Conservation (phyloP, 2,113 vertebrate species). For the Paralichthys olivaceus region DNA sequence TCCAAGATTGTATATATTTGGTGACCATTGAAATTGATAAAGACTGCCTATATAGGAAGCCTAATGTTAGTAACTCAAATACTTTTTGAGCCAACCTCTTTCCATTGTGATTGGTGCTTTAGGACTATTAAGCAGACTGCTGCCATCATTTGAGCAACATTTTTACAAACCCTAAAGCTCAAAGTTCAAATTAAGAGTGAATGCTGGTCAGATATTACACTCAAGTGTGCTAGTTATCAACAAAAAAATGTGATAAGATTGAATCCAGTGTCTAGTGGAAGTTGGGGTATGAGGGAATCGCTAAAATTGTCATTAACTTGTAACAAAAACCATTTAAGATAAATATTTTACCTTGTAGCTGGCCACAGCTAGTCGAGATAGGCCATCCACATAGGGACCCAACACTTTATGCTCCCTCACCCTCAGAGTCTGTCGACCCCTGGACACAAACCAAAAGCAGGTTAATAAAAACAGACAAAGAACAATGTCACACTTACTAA, state of each 20-base stretch:
- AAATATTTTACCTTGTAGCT: constrained; percentile 91
- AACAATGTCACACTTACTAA: constrained; percentile 1
- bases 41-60: too few species aligned
- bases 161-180: not conserved
- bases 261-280: too few species aligned
- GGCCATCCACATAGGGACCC: constrained; percentile 96
- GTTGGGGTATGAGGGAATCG: not conserved
- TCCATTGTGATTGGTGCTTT: not conserved
- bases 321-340: not conserved
- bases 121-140: not conserved
- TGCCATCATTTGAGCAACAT: not conserved
- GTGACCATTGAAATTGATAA: too few species aligned
- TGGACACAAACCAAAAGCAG: constrained; percentile 62
- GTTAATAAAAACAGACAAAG: constrained; percentile 19
- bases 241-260: not conserved
- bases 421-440: constrained; percentile 92
- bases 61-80: not conserved
- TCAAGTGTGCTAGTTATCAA: not conserved
- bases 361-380: constrained; percentile 94
- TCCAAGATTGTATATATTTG: too few species aligned
- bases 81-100: not conserved
- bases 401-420: constrained; percentile 97
- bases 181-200: constrained; percentile 1
- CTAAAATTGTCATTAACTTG: not conserved
- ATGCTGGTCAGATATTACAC: not conserved